A percentile compares a stretch with the other conserved stretches of the same genome.
These are phyloP conservation scores for Alligator sinensis DNA, from an alignment of 2,113 vertebrate species.

Conservation along the genomic window DNA sequence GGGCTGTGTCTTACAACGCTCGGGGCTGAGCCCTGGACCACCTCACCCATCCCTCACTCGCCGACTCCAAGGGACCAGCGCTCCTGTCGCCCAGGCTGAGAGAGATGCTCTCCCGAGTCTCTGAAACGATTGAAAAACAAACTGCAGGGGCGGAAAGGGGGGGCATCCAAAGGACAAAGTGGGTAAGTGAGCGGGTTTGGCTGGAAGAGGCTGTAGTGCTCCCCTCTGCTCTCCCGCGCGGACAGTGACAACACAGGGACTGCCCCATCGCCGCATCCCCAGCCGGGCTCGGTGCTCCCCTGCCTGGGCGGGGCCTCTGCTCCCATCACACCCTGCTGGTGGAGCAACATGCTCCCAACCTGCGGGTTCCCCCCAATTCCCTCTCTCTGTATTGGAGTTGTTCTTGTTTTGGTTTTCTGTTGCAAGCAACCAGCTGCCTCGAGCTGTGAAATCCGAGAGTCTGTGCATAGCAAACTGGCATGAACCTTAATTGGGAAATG, in stretches of 20 bases:
- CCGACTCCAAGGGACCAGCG: no score
- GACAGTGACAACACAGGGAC: not conserved
- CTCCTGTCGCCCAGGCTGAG: no score
- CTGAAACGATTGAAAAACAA: no score
- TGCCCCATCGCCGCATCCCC: not conserved
- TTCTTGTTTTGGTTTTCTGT: not conserved
- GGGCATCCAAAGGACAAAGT: not conserved
- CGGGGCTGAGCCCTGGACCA: no score
- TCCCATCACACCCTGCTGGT: no score
- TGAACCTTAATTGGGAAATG: no score
- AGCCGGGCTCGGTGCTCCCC: not conserved
- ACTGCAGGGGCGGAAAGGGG: no score
- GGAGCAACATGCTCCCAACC: not conserved
- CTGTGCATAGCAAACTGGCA: not conserved
- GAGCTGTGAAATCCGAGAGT: not conserved
- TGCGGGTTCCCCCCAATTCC: not conserved
- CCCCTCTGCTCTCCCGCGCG: not conserved
- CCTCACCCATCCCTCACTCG: no score
- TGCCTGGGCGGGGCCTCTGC: not conserved
- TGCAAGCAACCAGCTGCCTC: not conserved
- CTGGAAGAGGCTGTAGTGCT: not conserved
- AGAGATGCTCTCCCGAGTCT: no score
- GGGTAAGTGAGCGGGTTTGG: not conserved
- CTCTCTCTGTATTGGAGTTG: not conserved
- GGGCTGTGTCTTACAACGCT: not conserved